Evolutionary conservation across 2,113 vertebrate species (phyloP), one percentile per base, ranked within the genome.

Genomic region (Aphelocoma coerulescens): DNA sequence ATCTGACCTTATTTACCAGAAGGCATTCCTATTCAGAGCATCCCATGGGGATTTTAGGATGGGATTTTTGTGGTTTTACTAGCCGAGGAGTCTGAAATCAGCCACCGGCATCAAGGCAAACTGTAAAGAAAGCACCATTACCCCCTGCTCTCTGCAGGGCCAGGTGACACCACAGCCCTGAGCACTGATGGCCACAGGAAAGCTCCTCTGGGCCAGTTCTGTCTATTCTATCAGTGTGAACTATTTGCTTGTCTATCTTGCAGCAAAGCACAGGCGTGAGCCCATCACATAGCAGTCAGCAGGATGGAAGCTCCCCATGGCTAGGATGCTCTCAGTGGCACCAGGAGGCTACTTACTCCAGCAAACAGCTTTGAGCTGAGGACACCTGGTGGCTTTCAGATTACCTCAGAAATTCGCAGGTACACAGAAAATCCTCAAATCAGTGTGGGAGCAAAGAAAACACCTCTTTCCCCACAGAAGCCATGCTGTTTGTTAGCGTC

Each of bases 31-130:
- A 16, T 16, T 30, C 18, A 35, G 20, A 87, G 16, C 9, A 68
- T 30, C 51, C 43, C 30, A 51, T 10, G 5, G 32, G 32, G 33
- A 24, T 32, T 74, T 69, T 11, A 58, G 55, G 67, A 71, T 35
- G 24, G 6, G 41, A 69, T 26, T 57, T 55, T n/a, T 68, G 63
- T 58, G 28, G 43, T 26, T 77, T 81, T 48, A 74, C 13, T 62
- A 55, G 33, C 33, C n/a, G 21, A 78, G 51, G 28, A 73, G 55
- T 17, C 66, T 62, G 27, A 66, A 82, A 81, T 16, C 43, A 43
- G 61, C 13, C 49, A 46, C 1, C 0, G 0, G 26, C 4, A 5
- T 37, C 10, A 43, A 21, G 18, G 46, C 24, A 82, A 91, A 73
- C 23, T 7, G 46, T 32, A 33, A 46, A 37, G 41, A n/a, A 63